Base-by-base conservation (phyloP, 2,797 vertebrate species). In the Decapterus maruadsi region DNA sequence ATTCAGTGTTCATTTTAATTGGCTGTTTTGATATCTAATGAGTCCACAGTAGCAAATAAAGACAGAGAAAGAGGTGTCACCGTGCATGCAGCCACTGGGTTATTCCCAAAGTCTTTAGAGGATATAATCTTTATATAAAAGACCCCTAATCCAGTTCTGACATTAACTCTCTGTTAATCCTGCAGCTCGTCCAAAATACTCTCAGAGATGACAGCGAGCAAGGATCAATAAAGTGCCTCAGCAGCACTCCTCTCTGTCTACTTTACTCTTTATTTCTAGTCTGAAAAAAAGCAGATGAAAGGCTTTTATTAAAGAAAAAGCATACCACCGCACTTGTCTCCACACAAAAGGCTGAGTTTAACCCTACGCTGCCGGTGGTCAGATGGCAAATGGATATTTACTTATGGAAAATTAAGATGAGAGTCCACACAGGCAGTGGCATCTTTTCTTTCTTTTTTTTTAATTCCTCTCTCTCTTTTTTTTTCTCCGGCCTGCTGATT, bases 331-430 rank as follows among this genome's bases (percentile, higher is more conserved):
- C 38, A 9, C 14, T 63, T 2, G 31, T 66, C 76, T 77, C 34
- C 60, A 68, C 48, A 77, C 57, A 59, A 64, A 74, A 78, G 20
- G 22, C 7, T 26, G 8, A 72, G 13, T 34, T 34, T 34, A 34
- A 34, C 55, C 2, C 1, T 62, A 80, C 42, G 70, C 6, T 56
- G 43, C 40, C 55, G 50, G 19, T 31, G n/a, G 59, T 68, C 63
- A 19, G 17, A 56, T 40, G 51, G 17, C 26, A 83, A 84, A 77
- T 22, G 2, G 62, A n/a, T 73, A 46, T 75, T 80, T 73, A 62
- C 62, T 61, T 48, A 31, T 1, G 2, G 1, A 19, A 75, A 72
- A 67, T 61, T 43, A 59, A 58, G 57, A 60, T 40, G 16, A 26
- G n/a, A 60, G 70, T 72, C 59, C 8, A 62, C 57, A 54, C 26